These are phyloP conservation scores for Pseudolycoriella hygida DNA, from an alignment of 2,888 invertebrate genomes.

Conservation along the genomic window DNA sequence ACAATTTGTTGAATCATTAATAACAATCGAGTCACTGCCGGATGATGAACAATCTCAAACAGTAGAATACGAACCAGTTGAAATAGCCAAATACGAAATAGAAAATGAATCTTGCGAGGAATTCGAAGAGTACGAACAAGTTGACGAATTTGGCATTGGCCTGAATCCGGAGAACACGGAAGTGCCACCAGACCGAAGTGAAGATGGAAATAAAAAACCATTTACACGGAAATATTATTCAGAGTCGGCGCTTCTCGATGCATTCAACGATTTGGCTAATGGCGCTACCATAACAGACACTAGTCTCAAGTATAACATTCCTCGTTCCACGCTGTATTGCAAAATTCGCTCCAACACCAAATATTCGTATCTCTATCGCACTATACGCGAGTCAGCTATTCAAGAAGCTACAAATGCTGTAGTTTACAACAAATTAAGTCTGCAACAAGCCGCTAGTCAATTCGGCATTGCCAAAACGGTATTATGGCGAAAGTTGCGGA, in stretches of 20 bases:
- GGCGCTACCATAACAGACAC: neutral
- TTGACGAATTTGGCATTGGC: neutral
- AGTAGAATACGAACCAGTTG: too few species aligned
- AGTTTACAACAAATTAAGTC: constrained; percentile 22
- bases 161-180: too few species aligned
- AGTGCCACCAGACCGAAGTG: too few species aligned
- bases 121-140: neutral
- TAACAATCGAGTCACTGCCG: too few species aligned
- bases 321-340: neutral
- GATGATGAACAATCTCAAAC: too few species aligned
- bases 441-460: constrained; percentile 26
- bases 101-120: neutral
- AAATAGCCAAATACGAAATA: neutral
- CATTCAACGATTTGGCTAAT: neutral
- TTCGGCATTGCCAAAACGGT: constrained; percentile 27
- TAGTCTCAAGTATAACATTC: neutral
- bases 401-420: constrained; percentile 24
- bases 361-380: neutral
- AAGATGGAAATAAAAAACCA: neutral
- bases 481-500: constrained; percentile 25
- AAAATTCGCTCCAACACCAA: neutral
- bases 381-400: constrained; percentile 7
- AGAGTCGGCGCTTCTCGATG: neutral
- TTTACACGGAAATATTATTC: neutral
- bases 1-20: too few species aligned